Percentiles rank a stretch among this genome's conserved stretches.
Evolutionary conservation across 2,113 vertebrate species (phyloP).

Genomic region (Toxotes jaculatrix): DNA sequence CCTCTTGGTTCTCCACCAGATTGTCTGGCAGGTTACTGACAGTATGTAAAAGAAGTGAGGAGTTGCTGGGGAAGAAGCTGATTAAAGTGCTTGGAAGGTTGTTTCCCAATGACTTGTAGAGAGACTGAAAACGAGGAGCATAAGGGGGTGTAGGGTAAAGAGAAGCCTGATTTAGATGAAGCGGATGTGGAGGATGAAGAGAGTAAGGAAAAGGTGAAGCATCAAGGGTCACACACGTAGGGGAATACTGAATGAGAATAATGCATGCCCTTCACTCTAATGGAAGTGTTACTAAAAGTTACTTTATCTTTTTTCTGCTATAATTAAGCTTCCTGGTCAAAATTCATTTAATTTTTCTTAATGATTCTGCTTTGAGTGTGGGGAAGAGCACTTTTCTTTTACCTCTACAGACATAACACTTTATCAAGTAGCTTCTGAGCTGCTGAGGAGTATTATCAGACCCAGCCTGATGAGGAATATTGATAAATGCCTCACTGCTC

Average conservation of each 20-base stretch:
- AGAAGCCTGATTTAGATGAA: too few species aligned
- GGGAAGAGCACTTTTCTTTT: neutral
- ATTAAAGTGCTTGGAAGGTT: too few species aligned
- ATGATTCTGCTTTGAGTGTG: neutral
- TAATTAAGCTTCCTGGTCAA: neutral
- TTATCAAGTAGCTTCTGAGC: neutral
- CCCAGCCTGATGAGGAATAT: neutral
- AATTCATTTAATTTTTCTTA: neutral
- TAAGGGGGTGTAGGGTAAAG: too few species aligned
- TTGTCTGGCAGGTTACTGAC: too few species aligned
- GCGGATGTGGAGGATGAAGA: too few species aligned
- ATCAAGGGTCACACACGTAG: too few species aligned
- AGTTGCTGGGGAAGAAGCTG: too few species aligned
- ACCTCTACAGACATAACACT: neutral
- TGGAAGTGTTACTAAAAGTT: neutral
- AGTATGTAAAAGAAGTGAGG: too few species aligned
- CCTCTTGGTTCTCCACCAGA: too few species aligned
- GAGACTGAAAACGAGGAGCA: too few species aligned
- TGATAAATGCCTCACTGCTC: conserved; percentile 20
- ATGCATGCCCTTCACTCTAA: neutral
- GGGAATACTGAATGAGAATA: neutral
- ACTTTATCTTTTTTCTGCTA: neutral
- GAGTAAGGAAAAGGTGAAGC: too few species aligned
- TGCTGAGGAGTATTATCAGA: conserved; percentile 9
- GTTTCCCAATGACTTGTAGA: too few species aligned